Evolutionary conservation across 2,113 vertebrate species (phyloP).

Genomic region (Malurus melanocephalus): DNA sequence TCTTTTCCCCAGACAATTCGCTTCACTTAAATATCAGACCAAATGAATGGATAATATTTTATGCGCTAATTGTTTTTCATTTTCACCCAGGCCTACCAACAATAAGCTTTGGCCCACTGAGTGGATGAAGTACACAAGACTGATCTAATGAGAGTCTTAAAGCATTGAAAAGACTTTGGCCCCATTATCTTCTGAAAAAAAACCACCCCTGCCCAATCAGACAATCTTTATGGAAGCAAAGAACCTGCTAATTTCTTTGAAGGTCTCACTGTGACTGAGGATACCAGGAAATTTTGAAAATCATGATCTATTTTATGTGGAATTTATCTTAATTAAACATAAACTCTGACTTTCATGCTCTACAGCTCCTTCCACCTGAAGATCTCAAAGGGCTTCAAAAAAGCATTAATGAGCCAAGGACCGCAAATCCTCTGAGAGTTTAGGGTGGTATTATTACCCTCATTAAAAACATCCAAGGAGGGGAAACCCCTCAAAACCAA

Average conservation of each 20-base stretch:
- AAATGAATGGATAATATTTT: not conserved
- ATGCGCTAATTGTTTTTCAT: not conserved
- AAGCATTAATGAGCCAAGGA: conserved; percentile 13
- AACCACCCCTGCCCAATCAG: not conserved
- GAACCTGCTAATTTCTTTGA: not conserved
- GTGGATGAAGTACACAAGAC: not conserved
- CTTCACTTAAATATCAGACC: not conserved
- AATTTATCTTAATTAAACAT: conserved; percentile 21
- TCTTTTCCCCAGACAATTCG: not conserved
- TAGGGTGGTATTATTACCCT: not conserved
- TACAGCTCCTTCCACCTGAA: not conserved
- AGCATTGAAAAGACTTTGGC: not conserved
- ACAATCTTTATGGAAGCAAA: not conserved
- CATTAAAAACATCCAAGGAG: not conserved
- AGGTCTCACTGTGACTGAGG: not conserved
- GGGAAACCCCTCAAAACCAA: not conserved
- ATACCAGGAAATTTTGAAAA: not conserved
- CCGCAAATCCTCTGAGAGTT: not conserved
- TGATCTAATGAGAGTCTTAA: not conserved
- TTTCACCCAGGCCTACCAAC: not conserved
- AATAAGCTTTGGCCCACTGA: not conserved
- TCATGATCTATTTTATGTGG: not conserved
- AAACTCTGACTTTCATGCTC: not conserved
- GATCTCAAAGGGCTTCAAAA: conserved; percentile 12
- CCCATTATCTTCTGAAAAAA: not conserved